phyloP scores from a whole-genome alignment of 2,888 invertebrate species.

The Netelia melanura region DNA sequence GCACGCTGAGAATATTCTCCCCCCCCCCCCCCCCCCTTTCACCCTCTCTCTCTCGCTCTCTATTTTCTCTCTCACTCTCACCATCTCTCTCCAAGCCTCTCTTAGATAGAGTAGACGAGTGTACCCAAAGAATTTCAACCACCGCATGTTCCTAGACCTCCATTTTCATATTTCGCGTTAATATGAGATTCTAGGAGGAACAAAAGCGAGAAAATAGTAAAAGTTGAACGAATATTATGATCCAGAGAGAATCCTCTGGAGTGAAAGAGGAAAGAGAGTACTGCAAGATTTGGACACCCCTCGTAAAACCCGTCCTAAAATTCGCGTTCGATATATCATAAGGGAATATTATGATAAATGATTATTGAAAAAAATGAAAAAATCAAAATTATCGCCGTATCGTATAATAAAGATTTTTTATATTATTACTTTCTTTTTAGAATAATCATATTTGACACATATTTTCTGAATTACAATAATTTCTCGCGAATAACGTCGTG shows the following conservation, averaged over 20 bases:
- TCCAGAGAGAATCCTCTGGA: not conserved
- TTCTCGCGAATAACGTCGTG: too few relatives aligned
- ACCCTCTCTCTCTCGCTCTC: not conserved
- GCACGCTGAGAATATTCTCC: conserved; percentile 13
- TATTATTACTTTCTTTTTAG: too few relatives aligned
- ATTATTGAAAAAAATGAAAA: too few relatives aligned
- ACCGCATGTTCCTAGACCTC: conserved; percentile 15
- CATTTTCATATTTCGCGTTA: conserved; percentile 38
- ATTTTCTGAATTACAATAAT: too few relatives aligned
- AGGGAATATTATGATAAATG: too few relatives aligned
- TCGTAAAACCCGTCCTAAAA: not conserved
- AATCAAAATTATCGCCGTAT: too few relatives aligned
- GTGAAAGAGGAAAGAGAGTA: not conserved
- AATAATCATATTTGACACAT: too few relatives aligned
- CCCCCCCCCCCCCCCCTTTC: not conserved
- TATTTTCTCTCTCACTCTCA: not conserved
- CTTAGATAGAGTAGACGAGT: conserved; percentile 17
- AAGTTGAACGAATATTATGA: conserved; percentile 1
- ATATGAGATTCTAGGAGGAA: not conserved
- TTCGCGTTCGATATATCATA: not conserved
- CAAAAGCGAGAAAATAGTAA: not conserved
- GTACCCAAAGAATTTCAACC: conserved; percentile 49
- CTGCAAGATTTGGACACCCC: not conserved
- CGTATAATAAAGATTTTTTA: too few relatives aligned
- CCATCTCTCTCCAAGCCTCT: not conserved